Evolutionary conservation across 2,113 vertebrate species (phyloP), one percentile per base, ranked within the genome.

Genomic region (Narcine bancroftii): DNA sequence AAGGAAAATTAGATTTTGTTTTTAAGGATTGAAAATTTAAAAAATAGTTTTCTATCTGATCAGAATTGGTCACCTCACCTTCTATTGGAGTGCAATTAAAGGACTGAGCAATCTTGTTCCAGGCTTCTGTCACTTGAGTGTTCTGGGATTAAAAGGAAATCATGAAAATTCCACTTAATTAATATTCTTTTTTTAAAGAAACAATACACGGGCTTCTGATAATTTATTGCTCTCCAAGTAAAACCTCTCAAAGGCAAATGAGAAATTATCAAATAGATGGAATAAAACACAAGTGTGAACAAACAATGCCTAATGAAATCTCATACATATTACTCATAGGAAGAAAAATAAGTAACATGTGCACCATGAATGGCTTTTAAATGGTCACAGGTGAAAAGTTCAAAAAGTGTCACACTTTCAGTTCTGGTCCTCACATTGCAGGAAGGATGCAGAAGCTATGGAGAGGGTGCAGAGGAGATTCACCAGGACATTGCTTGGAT

Each of bases 51-150:
- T 87, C 24, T 56, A 4, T 10, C 29, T 42, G 19, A 73, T 60
- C 72, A 92, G 53, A 79, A 75, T 60, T 29, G 17, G 39, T n/a
- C 42, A 92, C 17, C 26, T 94, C 92, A 99, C 99, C 99, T 96
- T 99, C 99, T 0, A 99, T 98, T 33, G 98, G 96, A 0, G 97
- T 96, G 96, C 99, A 99, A 94, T 99, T 99, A 94, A 99, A 99
- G 69, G 98, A 98, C 94, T 99, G 98, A 45, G 98, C 97, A n/a
- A 99, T 99, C 96, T 99, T 99, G 96, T 98, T 99, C 98, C 98
- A 99, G 72, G 98, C 98, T 92, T 99, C 98, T 69, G 99, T 99
- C 94, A 99, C 97, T 95, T 99, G 98, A 33, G 98, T 95, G 95
- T 99, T 99, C 99, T 99, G 92, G 39, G 92, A 10, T 60, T 73